Conservation (phyloP, 2,113 vertebrate genomes). For the Pipra filicauda region DNA sequence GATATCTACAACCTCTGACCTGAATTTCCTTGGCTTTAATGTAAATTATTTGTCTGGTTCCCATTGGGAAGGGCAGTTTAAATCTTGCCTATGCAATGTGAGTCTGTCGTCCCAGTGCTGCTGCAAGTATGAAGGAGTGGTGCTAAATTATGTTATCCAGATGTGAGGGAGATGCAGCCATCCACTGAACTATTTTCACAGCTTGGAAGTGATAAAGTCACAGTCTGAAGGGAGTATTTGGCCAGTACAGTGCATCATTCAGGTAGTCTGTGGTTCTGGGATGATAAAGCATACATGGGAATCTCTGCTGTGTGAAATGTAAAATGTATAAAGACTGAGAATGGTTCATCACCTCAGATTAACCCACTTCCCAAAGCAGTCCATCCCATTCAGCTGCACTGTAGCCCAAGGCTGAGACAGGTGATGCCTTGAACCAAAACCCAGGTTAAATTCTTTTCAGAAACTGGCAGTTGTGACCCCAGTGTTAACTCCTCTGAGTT, state of each 20-base stretch:
- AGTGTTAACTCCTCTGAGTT: neutral
- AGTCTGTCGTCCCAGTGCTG: neutral
- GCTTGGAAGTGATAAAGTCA: neutral
- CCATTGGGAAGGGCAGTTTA: neutral
- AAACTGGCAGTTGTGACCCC: neutral
- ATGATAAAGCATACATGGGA: neutral
- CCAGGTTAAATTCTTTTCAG: neutral
- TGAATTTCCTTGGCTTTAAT: neutral
- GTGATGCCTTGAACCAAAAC: neutral
- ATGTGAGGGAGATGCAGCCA: neutral
- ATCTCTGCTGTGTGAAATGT: neutral
- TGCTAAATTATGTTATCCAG: neutral
- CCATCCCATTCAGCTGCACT: fast-evolving
- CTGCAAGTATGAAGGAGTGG: neutral
- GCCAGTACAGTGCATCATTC: neutral
- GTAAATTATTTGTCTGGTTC: neutral
- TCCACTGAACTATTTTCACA: neutral
- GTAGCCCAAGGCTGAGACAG: neutral
- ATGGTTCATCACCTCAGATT: neutral
- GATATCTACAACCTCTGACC: neutral
- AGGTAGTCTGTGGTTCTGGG: neutral
- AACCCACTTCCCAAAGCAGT: neutral
- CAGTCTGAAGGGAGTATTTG: neutral
- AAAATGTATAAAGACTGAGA: neutral
- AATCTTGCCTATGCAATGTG: neutral